phyloP scores from a whole-genome alignment of 2,888 invertebrate species.

The Tigriopus californicus region DNA sequence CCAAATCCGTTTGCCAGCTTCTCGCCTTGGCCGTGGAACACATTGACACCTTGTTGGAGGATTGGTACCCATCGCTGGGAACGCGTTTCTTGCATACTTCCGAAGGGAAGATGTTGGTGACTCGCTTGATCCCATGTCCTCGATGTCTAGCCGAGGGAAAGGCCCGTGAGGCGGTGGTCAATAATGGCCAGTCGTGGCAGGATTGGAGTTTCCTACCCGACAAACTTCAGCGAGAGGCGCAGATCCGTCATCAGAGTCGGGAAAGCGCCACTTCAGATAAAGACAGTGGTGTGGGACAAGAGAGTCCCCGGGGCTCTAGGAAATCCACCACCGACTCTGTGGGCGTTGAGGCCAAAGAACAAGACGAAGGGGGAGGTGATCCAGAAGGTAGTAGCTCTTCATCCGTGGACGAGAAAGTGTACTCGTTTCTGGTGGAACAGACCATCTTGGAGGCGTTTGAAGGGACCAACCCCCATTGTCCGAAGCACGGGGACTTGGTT shows the following conservation, averaged over 20 bases:
- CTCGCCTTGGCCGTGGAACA: slow-evolving; percentile 79
- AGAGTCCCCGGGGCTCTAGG: background rate
- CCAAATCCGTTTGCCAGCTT: slow-evolving; percentile 57
- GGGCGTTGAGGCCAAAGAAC: background rate
- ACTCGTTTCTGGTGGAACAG: slow-evolving; percentile 84
- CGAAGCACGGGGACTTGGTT: slow-evolving; percentile 52
- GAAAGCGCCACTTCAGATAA: background rate
- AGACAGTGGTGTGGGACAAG: slow-evolving; percentile 16
- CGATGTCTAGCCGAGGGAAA: slow-evolving; percentile 42
- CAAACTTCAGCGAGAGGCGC: background rate
- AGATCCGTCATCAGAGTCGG: background rate
- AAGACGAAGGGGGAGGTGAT: background rate
- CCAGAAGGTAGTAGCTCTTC: slow-evolving; percentile 16
- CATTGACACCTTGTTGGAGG: slow-evolving; percentile 83
- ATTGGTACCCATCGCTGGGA: slow-evolving; percentile 89
- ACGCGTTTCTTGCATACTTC: slow-evolving; percentile 95
- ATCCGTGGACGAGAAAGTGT: slow-evolving; percentile 27
- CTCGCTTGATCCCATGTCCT: slow-evolving; percentile 78
- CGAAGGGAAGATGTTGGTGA: slow-evolving; percentile 82
- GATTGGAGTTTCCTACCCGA: slow-evolving; percentile 20
- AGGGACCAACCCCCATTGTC: slow-evolving; percentile 50
- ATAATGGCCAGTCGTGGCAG: slow-evolving; percentile 10
- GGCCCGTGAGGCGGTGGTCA: slow-evolving; percentile 18
- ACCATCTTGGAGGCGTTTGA: slow-evolving; percentile 76
- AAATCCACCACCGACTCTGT: slow-evolving; percentile 10